Conservation (phyloP, 2,888 invertebrate genomes). For the Drosophila picticornis region DNA sequence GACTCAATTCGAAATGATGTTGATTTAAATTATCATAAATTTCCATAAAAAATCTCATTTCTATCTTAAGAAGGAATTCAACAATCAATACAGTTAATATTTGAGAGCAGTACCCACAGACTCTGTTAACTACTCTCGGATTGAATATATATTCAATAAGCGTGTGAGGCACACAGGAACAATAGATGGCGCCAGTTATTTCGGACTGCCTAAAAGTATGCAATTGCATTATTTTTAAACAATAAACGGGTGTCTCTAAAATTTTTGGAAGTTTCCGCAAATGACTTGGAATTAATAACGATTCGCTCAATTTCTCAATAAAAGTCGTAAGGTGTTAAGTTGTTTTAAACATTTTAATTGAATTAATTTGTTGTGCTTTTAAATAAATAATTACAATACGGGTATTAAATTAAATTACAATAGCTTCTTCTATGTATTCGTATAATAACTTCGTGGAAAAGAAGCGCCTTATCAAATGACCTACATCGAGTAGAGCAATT, state of each 20-base stretch:
- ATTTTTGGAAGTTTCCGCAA: not conserved
- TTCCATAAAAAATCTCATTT: not conserved
- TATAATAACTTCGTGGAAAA: conserved; percentile 54
- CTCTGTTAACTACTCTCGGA: not conserved
- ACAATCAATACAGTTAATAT: not conserved
- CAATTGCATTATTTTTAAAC: not conserved
- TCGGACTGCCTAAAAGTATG: conserved; percentile 4
- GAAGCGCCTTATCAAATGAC: conserved; percentile 67
- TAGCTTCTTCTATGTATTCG: conserved; percentile 70
- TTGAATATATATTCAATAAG: not conserved
- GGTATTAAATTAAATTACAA: conserved; percentile 76
- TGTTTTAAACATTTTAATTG: conserved; percentile 76
- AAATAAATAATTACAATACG: conserved; percentile 78
- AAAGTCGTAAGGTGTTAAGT: not conserved
- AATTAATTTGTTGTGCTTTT: conserved; percentile 71
- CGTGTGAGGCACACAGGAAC: not conserved
- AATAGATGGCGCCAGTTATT: conserved; percentile 29
- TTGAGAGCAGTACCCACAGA: not conserved
- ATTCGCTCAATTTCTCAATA: not conserved
- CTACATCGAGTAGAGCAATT: conserved; percentile 44
- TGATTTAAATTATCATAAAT: not conserved
- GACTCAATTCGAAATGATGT: not conserved
- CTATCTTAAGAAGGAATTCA: not conserved
- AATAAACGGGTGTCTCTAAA: too few relatives aligned
- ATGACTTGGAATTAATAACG: not conserved